Evolutionary conservation across 92 coral and sea anemone species (phyloP).

Genomic region (Virgularia gustaviana): DNA sequence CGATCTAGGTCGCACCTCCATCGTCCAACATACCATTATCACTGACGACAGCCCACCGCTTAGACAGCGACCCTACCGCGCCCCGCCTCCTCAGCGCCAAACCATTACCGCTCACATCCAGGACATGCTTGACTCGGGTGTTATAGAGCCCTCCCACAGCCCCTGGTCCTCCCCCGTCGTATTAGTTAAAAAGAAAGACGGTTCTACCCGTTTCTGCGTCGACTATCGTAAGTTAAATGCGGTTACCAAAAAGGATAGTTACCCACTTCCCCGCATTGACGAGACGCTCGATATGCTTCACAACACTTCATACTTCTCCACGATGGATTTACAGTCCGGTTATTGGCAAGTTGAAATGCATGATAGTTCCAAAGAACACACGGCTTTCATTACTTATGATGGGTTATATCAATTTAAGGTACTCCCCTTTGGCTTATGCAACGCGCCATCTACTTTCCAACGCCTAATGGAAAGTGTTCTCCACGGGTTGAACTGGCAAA

Average conservation of each 20-base stretch:
- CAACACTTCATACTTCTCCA: constrained; percentile 16
- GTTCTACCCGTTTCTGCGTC: constrained; percentile 46
- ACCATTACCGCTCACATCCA: constrained; percentile 41
- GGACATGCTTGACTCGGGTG: constrained; percentile 47
- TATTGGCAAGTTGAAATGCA: constrained; percentile 47
- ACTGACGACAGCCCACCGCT: constrained; percentile 40
- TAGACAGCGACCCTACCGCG: constrained; percentile 58
- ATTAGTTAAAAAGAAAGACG: constrained; percentile 60
- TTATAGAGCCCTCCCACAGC: constrained; percentile 56
- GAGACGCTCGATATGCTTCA: constrained; percentile 30
- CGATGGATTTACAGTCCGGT: constrained; percentile 38
- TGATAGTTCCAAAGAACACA: constrained; percentile 25
- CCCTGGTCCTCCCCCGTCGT: constrained; percentile 62
- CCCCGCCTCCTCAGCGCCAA: constrained; percentile 51
- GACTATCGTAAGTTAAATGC: constrained; percentile 49
- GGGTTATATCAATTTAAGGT: constrained; percentile 44
- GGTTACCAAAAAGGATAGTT: constrained; percentile 36
- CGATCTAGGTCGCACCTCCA: constrained; percentile 57
- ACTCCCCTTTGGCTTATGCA: constrained; percentile 44
- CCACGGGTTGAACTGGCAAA: constrained; percentile 28
- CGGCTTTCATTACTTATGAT: constrained; percentile 47
- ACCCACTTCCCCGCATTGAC: constrained; percentile 33
- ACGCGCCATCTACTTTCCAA: constrained; percentile 39
- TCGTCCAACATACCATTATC: constrained; percentile 50
- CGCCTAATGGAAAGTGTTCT: constrained; percentile 43